Evolutionary conservation across 2,888 invertebrate species (phyloP).

Genomic region (Calephelis perditalis): DNA sequence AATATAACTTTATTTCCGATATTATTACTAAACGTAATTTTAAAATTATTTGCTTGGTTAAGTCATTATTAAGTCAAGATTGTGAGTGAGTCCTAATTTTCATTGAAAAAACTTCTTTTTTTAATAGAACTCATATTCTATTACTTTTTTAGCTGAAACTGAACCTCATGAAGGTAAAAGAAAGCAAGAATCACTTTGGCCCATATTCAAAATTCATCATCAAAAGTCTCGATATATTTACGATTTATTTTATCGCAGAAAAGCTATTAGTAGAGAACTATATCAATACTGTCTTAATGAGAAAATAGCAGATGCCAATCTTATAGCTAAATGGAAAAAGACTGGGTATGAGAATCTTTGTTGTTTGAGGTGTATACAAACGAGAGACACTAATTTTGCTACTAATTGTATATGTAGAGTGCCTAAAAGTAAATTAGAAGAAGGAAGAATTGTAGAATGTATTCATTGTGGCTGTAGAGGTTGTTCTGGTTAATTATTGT

Average conservation of each 20-base stretch:
- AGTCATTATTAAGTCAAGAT: too few relatives aligned
- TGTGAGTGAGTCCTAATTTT: too few relatives aligned
- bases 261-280: conserved; percentile 96
- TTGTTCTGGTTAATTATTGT: conserved; percentile 86
- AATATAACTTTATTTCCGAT: too few relatives aligned
- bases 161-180: conserved; percentile 99
- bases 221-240: conserved; percentile 98
- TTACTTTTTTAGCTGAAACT: conserved; percentile 88
- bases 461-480: conserved; percentile 99
- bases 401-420: conserved; percentile 99
- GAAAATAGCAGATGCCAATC: conserved; percentile 96
- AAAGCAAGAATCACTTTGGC: conserved; percentile 98
- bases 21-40: too few relatives aligned
- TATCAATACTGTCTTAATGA: conserved; percentile 97
- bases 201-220: conserved; percentile 99
- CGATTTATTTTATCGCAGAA: conserved; percentile 95
- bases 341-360: conserved; percentile 99
- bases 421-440: conserved; percentile 97
- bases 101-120: conserved; percentile 15
- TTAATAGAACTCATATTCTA: background rate
- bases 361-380: conserved; percentile 98
- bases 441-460: conserved; percentile 96
- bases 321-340: conserved; percentile 99
- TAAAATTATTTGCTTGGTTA: too few relatives aligned
- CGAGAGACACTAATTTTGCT: conserved; percentile 98